These are phyloP conservation scores for Numida meleagris DNA, from an alignment of 2,113 vertebrate species.

Conservation along the genomic window DNA sequence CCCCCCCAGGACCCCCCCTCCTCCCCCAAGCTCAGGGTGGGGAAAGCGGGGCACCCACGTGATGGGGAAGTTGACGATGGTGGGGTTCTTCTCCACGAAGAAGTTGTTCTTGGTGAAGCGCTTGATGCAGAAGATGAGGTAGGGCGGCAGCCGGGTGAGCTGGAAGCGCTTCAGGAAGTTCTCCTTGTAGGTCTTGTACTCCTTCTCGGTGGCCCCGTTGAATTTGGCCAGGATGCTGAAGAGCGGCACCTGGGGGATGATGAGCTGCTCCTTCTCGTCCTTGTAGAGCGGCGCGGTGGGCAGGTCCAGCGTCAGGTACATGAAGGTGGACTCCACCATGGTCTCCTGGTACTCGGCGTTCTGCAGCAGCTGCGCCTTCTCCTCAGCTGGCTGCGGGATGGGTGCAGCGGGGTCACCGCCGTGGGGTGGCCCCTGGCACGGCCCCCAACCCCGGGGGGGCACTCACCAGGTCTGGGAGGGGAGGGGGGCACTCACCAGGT, in stretches of 20 bases:
- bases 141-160: slow-evolving; percentile 93
- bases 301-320: slow-evolving; percentile 95
- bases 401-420: too few species aligned
- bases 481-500: too few species aligned
- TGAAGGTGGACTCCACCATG: slow-evolving; percentile 93
- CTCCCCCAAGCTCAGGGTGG: too few species aligned
- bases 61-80: slow-evolving; percentile 98
- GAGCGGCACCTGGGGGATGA: slow-evolving; percentile 97
- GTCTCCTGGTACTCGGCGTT: slow-evolving; percentile 95
- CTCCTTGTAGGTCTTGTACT: slow-evolving; percentile 99
- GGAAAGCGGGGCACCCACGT: slow-evolving; percentile 80
- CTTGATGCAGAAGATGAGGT: slow-evolving; percentile 98
- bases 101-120: slow-evolving; percentile 99
- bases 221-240: slow-evolving; percentile 98
- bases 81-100: slow-evolving; percentile 98
- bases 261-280: slow-evolving; percentile 98
- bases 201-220: slow-evolving; percentile 94
- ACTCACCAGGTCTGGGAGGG: slow-evolving; percentile 88
- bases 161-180: slow-evolving; percentile 98
- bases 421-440: too few species aligned
- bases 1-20: too few species aligned
- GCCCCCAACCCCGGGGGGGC: too few species aligned
- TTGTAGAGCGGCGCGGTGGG: slow-evolving; percentile 96
- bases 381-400: slow-evolving; percentile 84
- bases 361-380: slow-evolving; percentile 90